A percentile compares a stretch with the other conserved stretches of the same genome.
These are phyloP conservation scores for Anaspis maculata DNA, from an alignment of 2,888 invertebrate genomes.

Conservation along the genomic window DNA sequence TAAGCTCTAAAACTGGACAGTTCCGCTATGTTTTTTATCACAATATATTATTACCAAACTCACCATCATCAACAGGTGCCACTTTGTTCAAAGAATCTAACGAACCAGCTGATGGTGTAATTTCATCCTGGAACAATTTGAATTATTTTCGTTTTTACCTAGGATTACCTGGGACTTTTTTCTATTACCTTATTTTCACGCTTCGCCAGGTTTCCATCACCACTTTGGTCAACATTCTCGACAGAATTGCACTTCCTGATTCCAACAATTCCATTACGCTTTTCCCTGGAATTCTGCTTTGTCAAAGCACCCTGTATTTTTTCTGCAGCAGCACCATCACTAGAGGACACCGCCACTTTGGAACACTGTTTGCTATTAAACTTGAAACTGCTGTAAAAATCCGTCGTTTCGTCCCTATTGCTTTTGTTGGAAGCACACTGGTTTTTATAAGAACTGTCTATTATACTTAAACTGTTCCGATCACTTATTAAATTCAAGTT, in stretches of 20 bases:
- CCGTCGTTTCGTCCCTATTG: constrained; percentile 5
- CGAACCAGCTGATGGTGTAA: constrained; percentile 32
- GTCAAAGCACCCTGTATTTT: constrained; percentile 16
- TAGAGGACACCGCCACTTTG: too few relatives aligned
- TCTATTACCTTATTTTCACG: too few relatives aligned
- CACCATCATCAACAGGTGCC: constrained; percentile 33
- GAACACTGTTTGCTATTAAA: too few relatives aligned
- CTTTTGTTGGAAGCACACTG: constrained; percentile 4
- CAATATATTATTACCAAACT: too few relatives aligned
- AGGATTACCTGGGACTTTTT: too few relatives aligned
- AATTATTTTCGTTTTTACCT: too few relatives aligned
- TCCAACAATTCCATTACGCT: constrained; percentile 11
- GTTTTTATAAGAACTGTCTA: constrained; percentile 15
- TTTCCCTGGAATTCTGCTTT: constrained; percentile 16
- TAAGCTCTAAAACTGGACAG: too few relatives aligned
- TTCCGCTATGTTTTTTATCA: too few relatives aligned
- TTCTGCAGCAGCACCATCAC: too few relatives aligned
- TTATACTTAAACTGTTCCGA: constrained; percentile 29
- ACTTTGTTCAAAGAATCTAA: constrained; percentile 38
- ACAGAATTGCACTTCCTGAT: constrained; percentile 35
- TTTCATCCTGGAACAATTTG: constrained; percentile 31
- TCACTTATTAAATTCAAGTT: constrained; percentile 14
- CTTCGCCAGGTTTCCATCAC: too few relatives aligned
- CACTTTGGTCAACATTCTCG: constrained; percentile 34
- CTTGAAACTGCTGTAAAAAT: too few relatives aligned